Conservation (phyloP, 2,888 invertebrate species). For the Cheilosia urbana region DNA sequence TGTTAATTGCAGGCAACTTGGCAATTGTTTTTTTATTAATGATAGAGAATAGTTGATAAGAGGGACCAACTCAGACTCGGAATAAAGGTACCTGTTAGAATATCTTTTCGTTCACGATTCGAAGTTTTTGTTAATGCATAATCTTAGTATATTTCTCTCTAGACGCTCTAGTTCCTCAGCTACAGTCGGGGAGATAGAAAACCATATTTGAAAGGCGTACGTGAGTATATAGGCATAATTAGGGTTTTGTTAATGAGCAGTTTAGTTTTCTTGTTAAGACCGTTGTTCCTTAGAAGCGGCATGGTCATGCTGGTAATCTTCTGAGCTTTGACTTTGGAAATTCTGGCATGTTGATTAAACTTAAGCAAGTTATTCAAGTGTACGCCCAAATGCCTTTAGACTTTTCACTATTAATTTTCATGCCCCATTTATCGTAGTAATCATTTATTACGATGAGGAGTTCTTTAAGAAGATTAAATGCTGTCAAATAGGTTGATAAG, state of each 20-base stretch:
- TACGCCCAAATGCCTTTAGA: neutral
- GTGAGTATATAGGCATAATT: neutral
- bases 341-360: conserved; percentile 15
- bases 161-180: neutral
- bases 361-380: conserved; percentile 3
- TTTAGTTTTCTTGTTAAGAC: neutral
- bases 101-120: too few relatives aligned
- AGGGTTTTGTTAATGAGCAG: conserved; percentile 6
- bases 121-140: too few relatives aligned
- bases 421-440: too few relatives aligned
- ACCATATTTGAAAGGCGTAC: conserved; percentile 12
- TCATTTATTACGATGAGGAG: too few relatives aligned
- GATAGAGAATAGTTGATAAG: too few relatives aligned
- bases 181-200: neutral
- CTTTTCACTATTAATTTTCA: too few relatives aligned
- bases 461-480: neutral
- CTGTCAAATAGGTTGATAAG: neutral
- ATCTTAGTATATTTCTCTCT: neutral
- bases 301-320: conserved; percentile 8
- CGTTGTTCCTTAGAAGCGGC: neutral
- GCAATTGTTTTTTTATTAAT: too few relatives aligned
- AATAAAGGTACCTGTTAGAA: too few relatives aligned
- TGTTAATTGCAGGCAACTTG: too few relatives aligned
- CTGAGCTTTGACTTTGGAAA: neutral
- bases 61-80: too few relatives aligned